Evolutionary conservation across 2,888 invertebrate genomes (phyloP), one percentile per base, ranked within the genome.

Genomic region (Drosophila suboccidentalis): DNA sequence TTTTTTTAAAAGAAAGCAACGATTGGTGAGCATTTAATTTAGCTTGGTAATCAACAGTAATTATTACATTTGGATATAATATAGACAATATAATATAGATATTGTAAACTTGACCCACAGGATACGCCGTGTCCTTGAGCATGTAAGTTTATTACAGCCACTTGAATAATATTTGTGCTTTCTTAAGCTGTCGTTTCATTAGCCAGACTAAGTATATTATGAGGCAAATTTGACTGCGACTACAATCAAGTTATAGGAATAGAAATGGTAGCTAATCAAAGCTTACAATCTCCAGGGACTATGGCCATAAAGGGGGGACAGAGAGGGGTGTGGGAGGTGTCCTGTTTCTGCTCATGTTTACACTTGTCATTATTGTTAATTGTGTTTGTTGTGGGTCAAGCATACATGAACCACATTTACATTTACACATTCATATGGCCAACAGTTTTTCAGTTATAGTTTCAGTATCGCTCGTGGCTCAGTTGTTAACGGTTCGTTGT

Each of bases 291-390:
- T 80, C 68, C 44, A 59, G 49, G 26, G 44, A 15, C 19, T 34
- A 26, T 17, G 10, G 10, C 29, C 29, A 29, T 29, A 6, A 36
- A 4, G 4, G 11, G 11, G 0, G 2, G 29, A 0, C 10, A 10
- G 34, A 22, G 1, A 22, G 17, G 57, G 29, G 38, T 38, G 8
- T 8, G 19, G 8, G 19, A 19, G n/a, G 61, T 29, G 26, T 29
- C 15, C 32, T 51, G 60, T 19, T 13, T 15, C 53, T 50, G 57
- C 66, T 64, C 87, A 86, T 85, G 85, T 85, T 85, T 89, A 85
- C 85, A 85, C 77, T 85, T 89, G 85, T 85, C 85, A 85, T 85
- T 85, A 85, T 80, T 87, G 72, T 78, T 88, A 88, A 88, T 86
- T 87, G 89, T 86, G 72, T 86, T 87, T 87, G 88, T 60, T 36